Base-by-base conservation (phyloP, 2,888 invertebrate genomes). In the Tenthredo livida region DNA sequence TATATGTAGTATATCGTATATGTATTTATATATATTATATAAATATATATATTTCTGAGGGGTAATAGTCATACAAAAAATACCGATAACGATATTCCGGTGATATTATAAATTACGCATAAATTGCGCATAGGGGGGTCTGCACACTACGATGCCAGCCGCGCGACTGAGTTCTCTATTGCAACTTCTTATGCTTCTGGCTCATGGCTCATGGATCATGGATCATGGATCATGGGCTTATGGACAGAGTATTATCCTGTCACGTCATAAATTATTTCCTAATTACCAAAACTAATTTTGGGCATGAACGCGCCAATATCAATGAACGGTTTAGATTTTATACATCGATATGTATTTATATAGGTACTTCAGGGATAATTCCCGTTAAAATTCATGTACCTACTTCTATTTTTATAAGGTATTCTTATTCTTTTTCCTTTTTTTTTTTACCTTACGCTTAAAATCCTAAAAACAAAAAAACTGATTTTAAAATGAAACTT, bases 131-230 rank as follows among this genome's bases (percentile, higher is more conserved):
- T 5, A 12, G 15, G 33, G 43, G 47, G 83, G 65, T 83, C 83
- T 67, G 67, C n/a, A 83, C 83, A 83, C 67, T 67, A 40, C 83
- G 83, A 15, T 83, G 70, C 47, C 83, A 67, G 67, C 29, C 83
- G 83, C 83, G 83, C 67, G 67, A 83, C 83, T 80, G 80, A 61
- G 43, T 58, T 50, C 25, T 61, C 67, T 83, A 70, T 67, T 83
- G 47, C 50, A 37, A 80, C 58, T 80, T 65, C 50, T 77, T 47
- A 12, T n/a, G 33, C 33, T 33, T 67, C 67, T 67, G n/a, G 43
- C n/a, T 73, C 12, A 40, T 65, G 65, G 65, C 6, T 58, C 21
- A 58, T 58, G 58, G 61, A 7, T 21, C 58, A 58, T 50, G 47
- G 47, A 50, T 50, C 50, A n/a, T 50, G 54, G 54, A 54, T 54